Evolutionary conservation across 2,113 vertebrate species (phyloP).

Genomic region (Sminthopsis crassicaudata): DNA sequence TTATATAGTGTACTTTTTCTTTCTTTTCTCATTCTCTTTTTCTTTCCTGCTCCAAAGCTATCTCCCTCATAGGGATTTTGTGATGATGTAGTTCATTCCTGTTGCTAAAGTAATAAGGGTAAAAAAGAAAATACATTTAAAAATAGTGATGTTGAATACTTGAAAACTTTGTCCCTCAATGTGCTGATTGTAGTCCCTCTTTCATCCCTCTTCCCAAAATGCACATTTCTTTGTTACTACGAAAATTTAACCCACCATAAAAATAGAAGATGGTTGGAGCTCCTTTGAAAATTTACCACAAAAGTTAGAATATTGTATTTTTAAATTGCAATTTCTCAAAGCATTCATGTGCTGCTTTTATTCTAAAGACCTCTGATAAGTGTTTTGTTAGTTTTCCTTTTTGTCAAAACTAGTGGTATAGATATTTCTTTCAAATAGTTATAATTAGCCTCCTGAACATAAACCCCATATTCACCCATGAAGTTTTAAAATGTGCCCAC

Average conservation of each 20-base stretch:
- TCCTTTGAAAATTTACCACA: not conserved
- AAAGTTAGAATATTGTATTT: conserved; percentile 11
- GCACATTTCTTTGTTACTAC: not conserved
- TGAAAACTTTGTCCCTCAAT: not conserved
- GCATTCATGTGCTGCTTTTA: not conserved
- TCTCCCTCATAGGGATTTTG: conserved; percentile 1
- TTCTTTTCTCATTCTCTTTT: not conserved
- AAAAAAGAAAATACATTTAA: conserved; percentile 10
- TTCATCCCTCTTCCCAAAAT: not conserved
- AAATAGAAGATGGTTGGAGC: not conserved
- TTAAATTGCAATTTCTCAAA: conserved; percentile 40
- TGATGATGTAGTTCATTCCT: conserved; percentile 1
- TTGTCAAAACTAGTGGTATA: not conserved
- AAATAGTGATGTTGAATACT: not conserved
- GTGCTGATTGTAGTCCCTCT: not conserved
- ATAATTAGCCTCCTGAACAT: not conserved
- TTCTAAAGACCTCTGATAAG: conserved; percentile 28
- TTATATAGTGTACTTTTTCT: not conserved
- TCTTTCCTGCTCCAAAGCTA: conserved; percentile 20
- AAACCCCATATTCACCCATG: conserved; percentile 6
- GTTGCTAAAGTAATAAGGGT: conserved; percentile 29
- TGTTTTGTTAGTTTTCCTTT: conserved; percentile 1
- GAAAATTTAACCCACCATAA: not conserved
- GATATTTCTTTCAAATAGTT: not conserved
- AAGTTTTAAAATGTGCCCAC: not conserved